Conservation (phyloP, 2,888 invertebrate genomes). For the Charanyca ferruginea region DNA sequence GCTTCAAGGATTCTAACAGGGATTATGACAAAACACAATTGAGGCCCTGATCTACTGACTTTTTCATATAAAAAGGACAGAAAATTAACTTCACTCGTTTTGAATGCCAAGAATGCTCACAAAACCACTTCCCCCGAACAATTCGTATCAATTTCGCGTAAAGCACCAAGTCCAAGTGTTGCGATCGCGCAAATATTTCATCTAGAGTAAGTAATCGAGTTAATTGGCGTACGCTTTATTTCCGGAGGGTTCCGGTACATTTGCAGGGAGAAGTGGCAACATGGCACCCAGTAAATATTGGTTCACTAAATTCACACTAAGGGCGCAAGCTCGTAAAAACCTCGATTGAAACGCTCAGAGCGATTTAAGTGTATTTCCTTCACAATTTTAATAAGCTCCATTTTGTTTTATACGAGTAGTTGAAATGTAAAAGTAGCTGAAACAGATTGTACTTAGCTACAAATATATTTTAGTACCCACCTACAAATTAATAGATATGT, state of each 20-base stretch:
- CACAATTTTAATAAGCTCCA: constrained; percentile 35
- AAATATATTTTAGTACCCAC: not conserved
- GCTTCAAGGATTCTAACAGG: no score
- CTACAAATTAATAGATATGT: not conserved
- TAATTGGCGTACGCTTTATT: constrained; percentile 68
- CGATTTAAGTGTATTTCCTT: constrained; percentile 49
- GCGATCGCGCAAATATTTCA: constrained; percentile 68
- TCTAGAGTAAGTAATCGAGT: constrained; percentile 71
- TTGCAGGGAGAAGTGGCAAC: constrained; percentile 65
- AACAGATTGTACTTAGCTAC: no score
- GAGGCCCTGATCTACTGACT: no score
- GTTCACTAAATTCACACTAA: constrained; percentile 71
- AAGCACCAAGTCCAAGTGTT: constrained; percentile 51
- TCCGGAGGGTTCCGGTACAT: constrained; percentile 75
- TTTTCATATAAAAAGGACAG: not conserved
- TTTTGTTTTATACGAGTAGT: constrained; percentile 35
- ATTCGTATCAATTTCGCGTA: constrained; percentile 44
- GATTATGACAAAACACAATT: not conserved
- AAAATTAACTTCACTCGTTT: not conserved
- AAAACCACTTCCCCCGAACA: constrained; percentile 21
- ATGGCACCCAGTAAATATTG: constrained; percentile 79
- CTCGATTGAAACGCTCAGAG: constrained; percentile 33
- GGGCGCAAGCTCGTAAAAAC: constrained; percentile 57
- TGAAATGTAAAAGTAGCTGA: no score
- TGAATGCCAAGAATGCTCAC: constrained; percentile 3